These are phyloP conservation scores for Tretioscincus oriximinensis DNA, from an alignment of 2,113 vertebrate species.

Conservation along the genomic window DNA sequence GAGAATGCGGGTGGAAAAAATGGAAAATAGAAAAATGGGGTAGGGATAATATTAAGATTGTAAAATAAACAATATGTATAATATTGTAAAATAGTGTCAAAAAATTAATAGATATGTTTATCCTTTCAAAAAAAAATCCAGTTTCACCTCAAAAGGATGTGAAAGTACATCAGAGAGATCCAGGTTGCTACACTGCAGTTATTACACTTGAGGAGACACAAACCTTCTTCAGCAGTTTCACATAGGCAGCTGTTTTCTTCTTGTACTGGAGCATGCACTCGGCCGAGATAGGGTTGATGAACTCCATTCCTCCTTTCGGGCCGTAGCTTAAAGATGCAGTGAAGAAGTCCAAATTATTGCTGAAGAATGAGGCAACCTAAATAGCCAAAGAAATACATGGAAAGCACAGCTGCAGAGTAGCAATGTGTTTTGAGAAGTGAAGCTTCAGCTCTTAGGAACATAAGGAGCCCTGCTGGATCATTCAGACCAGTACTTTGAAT, in stretches of 20 bases:
- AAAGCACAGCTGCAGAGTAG: not conserved
- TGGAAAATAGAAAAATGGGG: too few species aligned
- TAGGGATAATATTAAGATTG: too few species aligned
- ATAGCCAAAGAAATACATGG: slow-evolving; percentile 45
- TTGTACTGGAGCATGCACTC: slow-evolving; percentile 92
- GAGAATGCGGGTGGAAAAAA: too few species aligned
- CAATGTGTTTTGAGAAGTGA: not conserved
- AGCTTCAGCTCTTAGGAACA: not conserved
- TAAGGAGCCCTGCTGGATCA: too few species aligned
- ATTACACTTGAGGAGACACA: slow-evolving; percentile 48
- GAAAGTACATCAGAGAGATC: not conserved
- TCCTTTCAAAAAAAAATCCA: not conserved
- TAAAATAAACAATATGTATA: too few species aligned
- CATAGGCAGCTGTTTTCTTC: slow-evolving; percentile 86
- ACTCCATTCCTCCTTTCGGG: slow-evolving; percentile 74
- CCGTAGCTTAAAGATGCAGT: slow-evolving; percentile 82
- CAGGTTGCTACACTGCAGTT: not conserved
- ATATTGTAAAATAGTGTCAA: too few species aligned
- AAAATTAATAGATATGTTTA: too few species aligned
- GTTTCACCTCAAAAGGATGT: not conserved
- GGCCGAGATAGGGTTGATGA: slow-evolving; percentile 85
- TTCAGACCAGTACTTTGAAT: too few species aligned
- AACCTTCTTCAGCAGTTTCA: slow-evolving; percentile 87
- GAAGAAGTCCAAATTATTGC: slow-evolving; percentile 93
- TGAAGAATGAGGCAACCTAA: slow-evolving; percentile 94